These are phyloP conservation scores for Pegoplata infirma DNA, from an alignment of 2,888 invertebrate species.

Conservation along the genomic window DNA sequence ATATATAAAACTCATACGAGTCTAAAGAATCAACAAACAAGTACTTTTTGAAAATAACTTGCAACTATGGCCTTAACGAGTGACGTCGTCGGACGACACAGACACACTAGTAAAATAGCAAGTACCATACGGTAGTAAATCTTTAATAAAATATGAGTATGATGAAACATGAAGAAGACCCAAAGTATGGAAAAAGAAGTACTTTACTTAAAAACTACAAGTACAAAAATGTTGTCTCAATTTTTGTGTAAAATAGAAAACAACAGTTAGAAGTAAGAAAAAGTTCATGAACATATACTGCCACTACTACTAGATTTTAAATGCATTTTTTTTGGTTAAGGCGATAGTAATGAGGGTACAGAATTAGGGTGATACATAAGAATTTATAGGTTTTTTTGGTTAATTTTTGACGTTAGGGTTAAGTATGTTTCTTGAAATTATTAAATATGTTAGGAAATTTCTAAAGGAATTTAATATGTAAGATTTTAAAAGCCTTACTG, in stretches of 20 bases:
- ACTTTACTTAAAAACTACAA: too few relatives aligned
- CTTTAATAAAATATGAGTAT: slow-evolving; percentile 38
- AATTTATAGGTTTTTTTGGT: too few relatives aligned
- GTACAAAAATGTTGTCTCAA: slow-evolving; percentile 18
- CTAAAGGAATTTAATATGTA: too few relatives aligned
- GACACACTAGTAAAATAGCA: slow-evolving; percentile 36
- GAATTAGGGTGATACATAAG: too few relatives aligned
- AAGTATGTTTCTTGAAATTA: too few relatives aligned
- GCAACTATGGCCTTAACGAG: slow-evolving; percentile 2
- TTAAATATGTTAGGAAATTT: too few relatives aligned
- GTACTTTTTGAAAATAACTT: not conserved
- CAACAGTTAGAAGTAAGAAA: slow-evolving; percentile 4
- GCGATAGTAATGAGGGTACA: too few relatives aligned
- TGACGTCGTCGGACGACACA: slow-evolving; percentile 2
- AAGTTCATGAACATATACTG: slow-evolving; percentile 41
- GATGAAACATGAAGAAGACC: slow-evolving; percentile 23
- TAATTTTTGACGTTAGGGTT: too few relatives aligned
- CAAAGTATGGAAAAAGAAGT: slow-evolving; percentile 14
- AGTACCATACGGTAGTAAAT: slow-evolving; percentile 45
- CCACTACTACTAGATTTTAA: too few relatives aligned
- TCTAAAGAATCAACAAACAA: not conserved
- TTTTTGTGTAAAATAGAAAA: not conserved
- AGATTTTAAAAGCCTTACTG: too few relatives aligned
- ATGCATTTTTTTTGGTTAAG: not conserved
- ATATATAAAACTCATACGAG: not conserved